These are phyloP conservation scores for Apodemus sylvaticus DNA, from an alignment of 2,113 vertebrate species.

Conservation along the genomic window DNA sequence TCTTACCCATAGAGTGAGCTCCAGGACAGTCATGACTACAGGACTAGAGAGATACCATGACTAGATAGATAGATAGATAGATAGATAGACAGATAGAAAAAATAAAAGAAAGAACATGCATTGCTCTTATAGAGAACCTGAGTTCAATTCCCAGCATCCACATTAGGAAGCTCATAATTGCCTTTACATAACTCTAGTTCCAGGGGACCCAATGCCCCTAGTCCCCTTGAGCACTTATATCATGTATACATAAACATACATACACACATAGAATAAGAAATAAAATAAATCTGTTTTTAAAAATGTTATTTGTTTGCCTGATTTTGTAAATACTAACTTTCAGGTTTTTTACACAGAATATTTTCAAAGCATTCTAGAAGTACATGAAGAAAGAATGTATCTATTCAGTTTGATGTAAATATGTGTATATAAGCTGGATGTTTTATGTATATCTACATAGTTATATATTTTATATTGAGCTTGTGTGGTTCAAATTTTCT, in stretches of 20 bases:
- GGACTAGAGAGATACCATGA: not conserved
- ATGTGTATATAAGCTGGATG: too few relatives aligned
- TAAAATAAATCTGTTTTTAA: not conserved
- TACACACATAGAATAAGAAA: not conserved
- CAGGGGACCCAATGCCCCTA: not conserved
- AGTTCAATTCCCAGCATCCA: not conserved
- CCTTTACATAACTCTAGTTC: not conserved
- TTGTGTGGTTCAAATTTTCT: conserved; percentile 30
- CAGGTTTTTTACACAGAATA: not conserved
- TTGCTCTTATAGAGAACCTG: not conserved
- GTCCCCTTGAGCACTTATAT: not conserved
- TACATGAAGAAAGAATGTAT: not conserved
- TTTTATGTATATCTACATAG: not conserved
- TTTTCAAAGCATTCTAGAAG: conserved; percentile 26
- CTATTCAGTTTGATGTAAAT: not conserved
- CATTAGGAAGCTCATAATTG: not conserved
- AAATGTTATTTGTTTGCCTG: not conserved
- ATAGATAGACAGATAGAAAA: not conserved
- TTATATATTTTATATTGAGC: not conserved
- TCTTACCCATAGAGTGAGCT: not conserved
- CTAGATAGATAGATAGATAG: not conserved
- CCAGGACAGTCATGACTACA: not conserved
- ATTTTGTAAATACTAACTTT: conserved; percentile 26
- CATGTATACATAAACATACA: not conserved
- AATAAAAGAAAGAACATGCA: too few relatives aligned